Percentiles rank a stretch among this genome's conserved stretches.
phyloP scores from a whole-genome alignment of 2,797 vertebrate species.

The Cygnus olor region DNA sequence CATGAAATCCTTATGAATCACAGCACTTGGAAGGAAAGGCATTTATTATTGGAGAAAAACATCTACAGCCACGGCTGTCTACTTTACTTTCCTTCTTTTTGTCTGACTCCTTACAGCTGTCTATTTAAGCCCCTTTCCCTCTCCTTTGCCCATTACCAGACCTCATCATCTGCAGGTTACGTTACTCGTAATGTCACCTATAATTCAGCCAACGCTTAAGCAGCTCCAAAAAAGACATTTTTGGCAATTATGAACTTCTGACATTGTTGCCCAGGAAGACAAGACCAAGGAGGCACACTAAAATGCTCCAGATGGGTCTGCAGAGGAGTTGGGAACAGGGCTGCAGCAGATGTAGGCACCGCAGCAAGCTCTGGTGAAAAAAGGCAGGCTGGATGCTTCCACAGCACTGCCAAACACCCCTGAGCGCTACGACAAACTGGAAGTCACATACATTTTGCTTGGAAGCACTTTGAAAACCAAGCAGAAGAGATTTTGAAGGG shows the following conservation, averaged over 20 bases:
- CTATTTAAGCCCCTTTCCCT: neutral
- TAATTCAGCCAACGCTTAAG: accelerated
- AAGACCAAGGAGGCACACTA: neutral
- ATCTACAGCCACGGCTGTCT: accelerated
- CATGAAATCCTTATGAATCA: neutral
- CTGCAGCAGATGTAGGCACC: neutral
- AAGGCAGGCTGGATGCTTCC: neutral
- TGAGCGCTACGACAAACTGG: neutral
- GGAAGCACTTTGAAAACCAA: neutral
- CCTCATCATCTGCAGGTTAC: neutral
- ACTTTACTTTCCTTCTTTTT: neutral
- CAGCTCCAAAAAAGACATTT: neutral
- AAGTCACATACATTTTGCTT: neutral
- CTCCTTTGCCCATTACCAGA: accelerated
- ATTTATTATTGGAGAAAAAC: neutral
- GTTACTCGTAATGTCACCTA: neutral
- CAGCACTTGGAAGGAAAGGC: neutral
- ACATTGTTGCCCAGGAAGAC: neutral
- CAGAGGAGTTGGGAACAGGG: neutral
- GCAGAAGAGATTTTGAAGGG: neutral
- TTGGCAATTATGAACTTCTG: neutral
- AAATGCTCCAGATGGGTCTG: neutral
- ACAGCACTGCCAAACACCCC: neutral
- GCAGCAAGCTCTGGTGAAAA: neutral
- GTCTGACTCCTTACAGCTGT: neutral